Evolutionary conservation across 2,888 invertebrate genomes (phyloP), one percentile per base, ranked within the genome.

Genomic region (Seira musarum): DNA sequence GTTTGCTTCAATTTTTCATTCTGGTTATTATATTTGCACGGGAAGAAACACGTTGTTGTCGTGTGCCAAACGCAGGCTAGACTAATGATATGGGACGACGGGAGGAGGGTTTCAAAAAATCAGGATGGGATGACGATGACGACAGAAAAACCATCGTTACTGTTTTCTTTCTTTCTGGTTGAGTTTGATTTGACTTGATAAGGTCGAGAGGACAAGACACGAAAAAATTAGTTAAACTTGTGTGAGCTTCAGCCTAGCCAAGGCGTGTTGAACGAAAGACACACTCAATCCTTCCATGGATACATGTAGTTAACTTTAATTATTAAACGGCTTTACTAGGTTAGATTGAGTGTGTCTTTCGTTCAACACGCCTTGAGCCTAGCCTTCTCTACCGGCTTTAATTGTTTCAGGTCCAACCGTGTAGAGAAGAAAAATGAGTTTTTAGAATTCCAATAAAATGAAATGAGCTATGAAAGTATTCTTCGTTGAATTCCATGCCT

Each of bases 381-480:
- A 40, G 40, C 40, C 57, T n/a, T 57, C 57, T 57, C 13, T 6
- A 57, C 6, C n/a, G n/a, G n/a, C 13, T 57, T n/a, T 15, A 3
- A 57, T 57, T 57, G 57, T 57, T 57, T 17, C 10, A n/a, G 57
- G n/a, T 57, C 57, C 57, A 57, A 57, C 3, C 10, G 57, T n/a
- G 57, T 15, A 57, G 57, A 46, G 40, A 53, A 65, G 61, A 68
- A 49, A 30, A 65, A 65, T 70, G 10, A 57, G 40, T 6, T 49
- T 77, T 64, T 21, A n/a, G 57, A 21, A 71, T 71, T 66, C 71
- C 78, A 71, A 78, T 78, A 71, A 71, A 71, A 35, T 25, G 65
- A 78, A 71, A 78, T 78, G 78, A 78, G 78, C 66, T 66, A 49
- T 65, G 70, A 69, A 76, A 68, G 22, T 25, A 67, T 76, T 24